Conservation (phyloP, 2,113 vertebrate species). For the Nerophis ophidion region DNA sequence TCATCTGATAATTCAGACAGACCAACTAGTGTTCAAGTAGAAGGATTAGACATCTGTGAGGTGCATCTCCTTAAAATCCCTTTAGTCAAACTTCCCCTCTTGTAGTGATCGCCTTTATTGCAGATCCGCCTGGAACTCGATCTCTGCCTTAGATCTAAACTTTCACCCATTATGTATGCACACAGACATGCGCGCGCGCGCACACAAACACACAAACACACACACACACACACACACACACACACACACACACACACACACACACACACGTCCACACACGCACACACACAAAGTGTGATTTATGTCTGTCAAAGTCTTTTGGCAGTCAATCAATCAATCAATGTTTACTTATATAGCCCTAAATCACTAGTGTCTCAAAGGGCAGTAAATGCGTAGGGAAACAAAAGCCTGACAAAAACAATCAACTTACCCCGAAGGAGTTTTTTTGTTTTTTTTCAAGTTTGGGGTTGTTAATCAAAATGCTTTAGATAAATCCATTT, state of each 20-base stretch:
- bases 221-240: not conserved
- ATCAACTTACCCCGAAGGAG: conserved; percentile 15
- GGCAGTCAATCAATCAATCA: no score
- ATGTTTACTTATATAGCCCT: no score
- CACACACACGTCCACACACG: not conserved
- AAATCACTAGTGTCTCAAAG: no score
- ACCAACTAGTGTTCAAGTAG: conserved; percentile 43
- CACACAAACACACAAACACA: not conserved
- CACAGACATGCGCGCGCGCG: not conserved
- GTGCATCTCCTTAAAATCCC: conserved; percentile 39
- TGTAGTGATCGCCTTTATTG: conserved; percentile 48
- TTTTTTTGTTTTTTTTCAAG: conserved; percentile 9
- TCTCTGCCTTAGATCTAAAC: conserved; percentile 20
- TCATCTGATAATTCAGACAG: conserved; percentile 17
- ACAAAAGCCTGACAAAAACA: conserved; percentile 23
- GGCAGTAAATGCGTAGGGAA: conserved; percentile 12
- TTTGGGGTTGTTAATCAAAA: conserved; percentile 34
- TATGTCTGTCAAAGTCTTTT: no score
- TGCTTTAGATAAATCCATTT: conserved; percentile 40
- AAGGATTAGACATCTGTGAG: conserved; percentile 34
- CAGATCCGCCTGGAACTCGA: conserved; percentile 47
- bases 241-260: not conserved
- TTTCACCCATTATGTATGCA: conserved; percentile 35
- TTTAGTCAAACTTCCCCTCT: conserved; percentile 54
- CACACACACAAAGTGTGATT: not conserved